Evolutionary conservation across 1,140 invertebrate genomes (phyloP), one percentile per base, ranked within the genome.

Genomic region (Battus philenor): DNA sequence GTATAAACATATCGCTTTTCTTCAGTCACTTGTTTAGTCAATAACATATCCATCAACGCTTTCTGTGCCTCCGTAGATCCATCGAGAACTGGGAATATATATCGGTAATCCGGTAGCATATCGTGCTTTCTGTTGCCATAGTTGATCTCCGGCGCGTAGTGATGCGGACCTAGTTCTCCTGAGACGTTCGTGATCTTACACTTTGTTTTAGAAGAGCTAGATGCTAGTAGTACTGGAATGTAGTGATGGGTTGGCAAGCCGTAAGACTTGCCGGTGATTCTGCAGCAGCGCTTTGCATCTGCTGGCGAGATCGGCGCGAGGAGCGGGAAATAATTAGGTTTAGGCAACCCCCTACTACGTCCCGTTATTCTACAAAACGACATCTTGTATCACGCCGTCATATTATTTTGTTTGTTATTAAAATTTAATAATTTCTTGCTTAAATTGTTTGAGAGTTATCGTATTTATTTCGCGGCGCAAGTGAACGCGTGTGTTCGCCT

Each of bases 311-410:
- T 92, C 0, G 93, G 91, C 9, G 93, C 93, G 16, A 95, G 82
- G 15, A 95, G 85, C 1, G 94, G 94, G 61, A 95, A 93, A 70
- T 95, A 95, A 80, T 95, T 93, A 17, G 93, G 91, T 58, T 94
- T 92, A 26, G 93, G 93, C 51, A 95, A 89, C 53, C 92, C 93
- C 27, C 93, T 88, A 72, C 92, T 93, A 58, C 89, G 90, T 18
- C 93, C 93, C 18, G 94, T 95, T 47, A 95, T 95, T 75, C 93
- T 90, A 82, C 93, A 95, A 70, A 90, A 93, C 31, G 92, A 91
- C 89, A 92, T 90, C 34, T 24, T 46, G 16, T 47, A 59, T 71
- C 58, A 85, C 51, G 60, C 63, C 50, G 45, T 59, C 80, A 85
- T 85, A 71, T 69, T 70, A 73, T 73, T n/a, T 78, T 79, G 70